Conservation (phyloP, 2,797 vertebrate species). For the Arremon brunneinucha region DNA sequence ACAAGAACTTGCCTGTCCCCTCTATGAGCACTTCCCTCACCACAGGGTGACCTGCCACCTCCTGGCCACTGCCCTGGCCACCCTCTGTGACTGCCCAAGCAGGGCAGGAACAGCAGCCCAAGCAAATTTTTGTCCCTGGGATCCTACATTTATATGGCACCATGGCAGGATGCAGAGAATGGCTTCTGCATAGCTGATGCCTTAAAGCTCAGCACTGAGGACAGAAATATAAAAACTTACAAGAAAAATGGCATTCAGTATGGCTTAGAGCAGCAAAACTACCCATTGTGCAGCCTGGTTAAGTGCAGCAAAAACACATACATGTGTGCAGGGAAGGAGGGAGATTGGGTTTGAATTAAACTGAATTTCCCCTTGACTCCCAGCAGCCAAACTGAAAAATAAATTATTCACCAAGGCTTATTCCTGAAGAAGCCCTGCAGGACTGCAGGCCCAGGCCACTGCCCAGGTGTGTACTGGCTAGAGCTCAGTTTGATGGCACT, state of each 20-base stretch:
- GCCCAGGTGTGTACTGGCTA: neutral
- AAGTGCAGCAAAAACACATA: neutral
- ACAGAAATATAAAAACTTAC: neutral
- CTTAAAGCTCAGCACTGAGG: neutral
- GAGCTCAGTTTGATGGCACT: neutral
- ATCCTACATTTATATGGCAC: neutral
- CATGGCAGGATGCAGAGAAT: neutral
- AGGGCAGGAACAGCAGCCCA: fast-evolving
- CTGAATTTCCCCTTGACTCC: neutral
- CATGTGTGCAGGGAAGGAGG: neutral
- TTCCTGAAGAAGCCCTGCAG: neutral
- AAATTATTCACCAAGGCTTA: neutral
- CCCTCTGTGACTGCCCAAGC: fast-evolving
- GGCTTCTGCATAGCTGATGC: neutral
- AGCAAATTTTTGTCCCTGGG: neutral
- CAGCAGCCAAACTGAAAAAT: conserved; percentile 36
- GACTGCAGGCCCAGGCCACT: neutral
- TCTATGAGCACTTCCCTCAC: neutral
- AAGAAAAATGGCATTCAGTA: neutral
- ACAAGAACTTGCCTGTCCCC: neutral
- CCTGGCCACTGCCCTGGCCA: neutral
- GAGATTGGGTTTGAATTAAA: neutral
- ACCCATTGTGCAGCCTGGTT: neutral
- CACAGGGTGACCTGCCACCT: neutral
- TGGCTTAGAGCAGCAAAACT: neutral